phyloP scores from a whole-genome alignment of 2,888 invertebrate species.

The Eupithecia exiguata region DNA sequence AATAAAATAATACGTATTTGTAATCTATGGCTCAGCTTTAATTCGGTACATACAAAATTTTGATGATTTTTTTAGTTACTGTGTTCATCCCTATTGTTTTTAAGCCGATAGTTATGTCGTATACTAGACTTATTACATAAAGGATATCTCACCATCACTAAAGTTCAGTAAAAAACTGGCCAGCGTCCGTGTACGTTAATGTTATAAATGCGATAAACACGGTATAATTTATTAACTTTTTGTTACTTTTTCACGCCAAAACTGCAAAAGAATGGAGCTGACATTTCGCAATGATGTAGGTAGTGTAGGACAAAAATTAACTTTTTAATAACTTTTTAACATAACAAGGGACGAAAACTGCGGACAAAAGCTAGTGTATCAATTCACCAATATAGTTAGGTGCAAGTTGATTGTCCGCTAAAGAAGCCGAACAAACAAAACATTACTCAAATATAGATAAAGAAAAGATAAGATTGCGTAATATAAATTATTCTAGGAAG shows the following conservation, averaged over 20 bases:
- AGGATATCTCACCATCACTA: too few relatives aligned
- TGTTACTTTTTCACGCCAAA: neutral
- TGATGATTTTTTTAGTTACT: too few relatives aligned
- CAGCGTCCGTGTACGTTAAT: neutral
- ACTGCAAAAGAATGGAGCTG: neutral
- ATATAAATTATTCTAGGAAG: neutral
- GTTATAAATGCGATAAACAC: neutral
- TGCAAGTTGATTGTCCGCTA: conserved; percentile 3
- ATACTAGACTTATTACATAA: neutral
- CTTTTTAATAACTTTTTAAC: neutral
- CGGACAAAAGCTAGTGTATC: neutral
- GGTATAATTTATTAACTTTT: neutral
- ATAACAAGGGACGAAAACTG: neutral
- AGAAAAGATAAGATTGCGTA: neutral
- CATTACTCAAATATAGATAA: neutral
- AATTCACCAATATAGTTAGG: neutral
- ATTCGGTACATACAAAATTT: too few relatives aligned
- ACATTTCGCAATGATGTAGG: neutral
- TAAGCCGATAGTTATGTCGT: neutral
- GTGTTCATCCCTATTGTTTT: neutral
- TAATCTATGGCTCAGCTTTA: too few relatives aligned
- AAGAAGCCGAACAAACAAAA: conserved; percentile 3
- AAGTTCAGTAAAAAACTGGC: neutral
- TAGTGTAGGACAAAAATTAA: neutral
- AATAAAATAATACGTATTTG: too few relatives aligned